phyloP scores from a whole-genome alignment of 2,888 invertebrate species.

The Oeneis ivallda region DNA sequence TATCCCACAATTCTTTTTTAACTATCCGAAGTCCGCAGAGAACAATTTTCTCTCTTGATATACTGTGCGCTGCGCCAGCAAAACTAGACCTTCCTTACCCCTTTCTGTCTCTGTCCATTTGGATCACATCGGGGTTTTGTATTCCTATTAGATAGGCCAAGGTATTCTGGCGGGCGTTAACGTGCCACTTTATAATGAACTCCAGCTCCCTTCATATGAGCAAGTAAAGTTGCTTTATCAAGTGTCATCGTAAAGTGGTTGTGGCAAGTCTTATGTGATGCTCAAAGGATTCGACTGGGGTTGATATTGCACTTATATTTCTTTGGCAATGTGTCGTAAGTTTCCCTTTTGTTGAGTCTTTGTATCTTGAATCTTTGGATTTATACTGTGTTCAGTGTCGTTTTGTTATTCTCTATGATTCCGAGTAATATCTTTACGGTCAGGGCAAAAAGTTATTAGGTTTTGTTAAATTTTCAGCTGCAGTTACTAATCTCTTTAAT shows the following conservation, averaged over 20 bases:
- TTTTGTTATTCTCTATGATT: background rate
- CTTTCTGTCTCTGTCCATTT: conserved; percentile 22
- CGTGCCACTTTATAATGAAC: conserved; percentile 35
- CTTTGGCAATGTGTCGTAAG: conserved; percentile 23
- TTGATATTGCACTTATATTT: conserved; percentile 27
- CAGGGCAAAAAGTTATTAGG: too few species aligned
- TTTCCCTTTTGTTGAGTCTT: conserved; percentile 15
- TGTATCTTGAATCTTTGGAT: background rate
- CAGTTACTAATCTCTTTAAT: too few species aligned
- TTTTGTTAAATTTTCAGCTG: too few species aligned
- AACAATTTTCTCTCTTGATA: conserved; percentile 40
- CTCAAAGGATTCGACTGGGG: conserved; percentile 44
- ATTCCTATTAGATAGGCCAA: conserved; percentile 22
- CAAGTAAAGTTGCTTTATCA: conserved; percentile 33
- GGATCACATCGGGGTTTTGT: conserved; percentile 11
- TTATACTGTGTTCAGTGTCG: background rate
- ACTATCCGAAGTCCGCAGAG: conserved; percentile 39
- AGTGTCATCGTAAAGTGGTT: conserved; percentile 39
- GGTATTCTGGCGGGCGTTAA: conserved; percentile 20
- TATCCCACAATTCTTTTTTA: conserved; percentile 34
- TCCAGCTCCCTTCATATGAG: conserved; percentile 29
- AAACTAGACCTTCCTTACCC: conserved; percentile 40
- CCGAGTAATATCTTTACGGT: too few species aligned
- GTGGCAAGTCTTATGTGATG: conserved; percentile 31
- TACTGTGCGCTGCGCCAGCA: conserved; percentile 37